A percentile compares a stretch with the other conserved stretches of the same genome.
Conservation (phyloP, 2,888 invertebrate genomes). For the Calameuta filiformis region DNA sequence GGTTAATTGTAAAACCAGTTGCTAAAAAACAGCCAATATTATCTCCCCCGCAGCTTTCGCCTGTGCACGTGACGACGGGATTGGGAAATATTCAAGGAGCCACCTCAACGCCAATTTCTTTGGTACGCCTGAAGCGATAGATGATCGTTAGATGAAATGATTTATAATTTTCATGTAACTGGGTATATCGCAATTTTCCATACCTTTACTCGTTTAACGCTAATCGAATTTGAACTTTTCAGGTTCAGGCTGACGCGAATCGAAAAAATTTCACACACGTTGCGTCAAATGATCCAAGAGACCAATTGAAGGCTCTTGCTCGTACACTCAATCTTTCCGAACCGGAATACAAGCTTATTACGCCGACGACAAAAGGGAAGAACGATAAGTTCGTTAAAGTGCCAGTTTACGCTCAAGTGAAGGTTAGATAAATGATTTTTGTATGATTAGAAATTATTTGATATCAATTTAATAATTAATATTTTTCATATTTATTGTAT, state of each 20-base stretch:
- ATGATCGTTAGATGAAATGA: no score
- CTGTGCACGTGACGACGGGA: no score
- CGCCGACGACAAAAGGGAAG: conserved; percentile 13
- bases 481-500: not conserved
- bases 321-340: conserved; percentile 20
- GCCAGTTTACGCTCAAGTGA: conserved; percentile 36
- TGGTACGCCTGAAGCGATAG: not conserved
- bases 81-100: no score
- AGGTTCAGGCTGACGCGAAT: no score
- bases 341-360: conserved; percentile 31
- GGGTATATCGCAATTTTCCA: no score
- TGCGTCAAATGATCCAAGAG: conserved; percentile 20
- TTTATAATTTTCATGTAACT: no score
- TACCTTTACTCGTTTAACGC: no score
- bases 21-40: not conserved
- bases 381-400: conserved; percentile 12
- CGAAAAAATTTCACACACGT: no score
- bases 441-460: not conserved
- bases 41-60: not conserved
- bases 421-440: conserved; percentile 27
- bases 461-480: not conserved
- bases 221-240: no score
- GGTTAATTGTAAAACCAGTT: conserved; percentile 14
- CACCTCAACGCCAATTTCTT: not conserved
- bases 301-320: conserved; percentile 23